Conservation (phyloP, 2,113 vertebrate species). For the Pangasianodon hypophthalmus region DNA sequence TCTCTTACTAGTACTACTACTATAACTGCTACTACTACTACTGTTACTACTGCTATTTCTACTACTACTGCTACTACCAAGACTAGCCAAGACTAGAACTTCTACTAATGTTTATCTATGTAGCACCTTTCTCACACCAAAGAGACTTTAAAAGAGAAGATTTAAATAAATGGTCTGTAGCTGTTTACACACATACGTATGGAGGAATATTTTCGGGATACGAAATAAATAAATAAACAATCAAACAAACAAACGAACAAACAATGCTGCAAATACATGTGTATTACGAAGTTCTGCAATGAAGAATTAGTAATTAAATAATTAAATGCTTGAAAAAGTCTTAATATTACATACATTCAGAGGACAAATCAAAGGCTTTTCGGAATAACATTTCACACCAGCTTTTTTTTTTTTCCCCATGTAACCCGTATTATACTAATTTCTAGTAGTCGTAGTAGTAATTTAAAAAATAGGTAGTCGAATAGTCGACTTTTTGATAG, state of each 20-base stretch:
- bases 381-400: background rate
- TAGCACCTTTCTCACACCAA: no score
- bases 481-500: background rate
- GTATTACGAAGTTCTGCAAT: no score
- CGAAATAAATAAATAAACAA: no score
- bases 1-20: background rate
- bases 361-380: background rate
- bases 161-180: no score
- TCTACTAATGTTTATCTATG: background rate
- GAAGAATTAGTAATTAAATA: background rate
- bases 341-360: background rate
- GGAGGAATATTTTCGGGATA: no score
- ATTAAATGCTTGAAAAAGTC: background rate
- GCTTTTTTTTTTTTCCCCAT: no score
- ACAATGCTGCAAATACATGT: no score
- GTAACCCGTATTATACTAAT: no score
- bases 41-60: background rate
- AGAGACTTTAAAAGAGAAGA: no score
- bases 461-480: background rate
- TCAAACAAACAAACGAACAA: no score
- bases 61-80: background rate
- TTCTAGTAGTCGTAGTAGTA: background rate
- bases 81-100: background rate
- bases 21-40: background rate
- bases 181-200: no score